A percentile compares a stretch with the other conserved stretches of the same genome.
Evolutionary conservation across 2,797 vertebrate genomes (phyloP).

Genomic region (Peromyscus melanophrys): DNA sequence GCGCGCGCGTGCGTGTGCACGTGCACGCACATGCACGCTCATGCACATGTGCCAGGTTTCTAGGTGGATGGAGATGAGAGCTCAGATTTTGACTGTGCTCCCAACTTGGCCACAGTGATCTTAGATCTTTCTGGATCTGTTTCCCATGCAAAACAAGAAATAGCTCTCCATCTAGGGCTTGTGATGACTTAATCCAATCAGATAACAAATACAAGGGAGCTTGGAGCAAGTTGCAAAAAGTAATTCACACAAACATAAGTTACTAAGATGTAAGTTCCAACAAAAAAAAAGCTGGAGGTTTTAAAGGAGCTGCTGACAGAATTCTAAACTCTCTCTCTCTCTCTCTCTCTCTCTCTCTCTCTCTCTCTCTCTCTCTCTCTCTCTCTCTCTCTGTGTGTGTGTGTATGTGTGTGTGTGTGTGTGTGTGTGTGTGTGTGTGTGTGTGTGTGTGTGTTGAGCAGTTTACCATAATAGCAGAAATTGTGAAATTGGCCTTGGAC

Average conservation of each 20-base stretch:
- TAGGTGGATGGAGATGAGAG: neutral
- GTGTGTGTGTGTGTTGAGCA: neutral
- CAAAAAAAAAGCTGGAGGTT: neutral
- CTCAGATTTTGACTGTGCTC: conserved; percentile 44
- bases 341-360: neutral
- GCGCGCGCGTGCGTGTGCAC: neutral
- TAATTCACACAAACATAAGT: conserved; percentile 5
- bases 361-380: neutral
- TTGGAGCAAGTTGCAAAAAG: conserved; percentile 52
- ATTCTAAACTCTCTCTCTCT: neutral
- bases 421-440: neutral
- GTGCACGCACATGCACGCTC: too few relatives aligned
- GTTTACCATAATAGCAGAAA: conserved; percentile 62
- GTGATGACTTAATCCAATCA: neutral
- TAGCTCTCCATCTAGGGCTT: conserved; percentile 5
- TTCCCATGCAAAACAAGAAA: neutral
- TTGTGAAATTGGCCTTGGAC: conserved; percentile 57
- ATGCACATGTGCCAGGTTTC: neutral
- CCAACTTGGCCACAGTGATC: neutral
- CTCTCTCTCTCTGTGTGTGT: neutral
- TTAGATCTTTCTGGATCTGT: neutral
- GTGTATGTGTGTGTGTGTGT: neutral
- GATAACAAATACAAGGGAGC: conserved; percentile 9
- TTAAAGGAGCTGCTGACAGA: neutral
- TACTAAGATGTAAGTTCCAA: neutral